Conservation (phyloP, 35 echinoderm and acorn worm genomes). For the Eucidaris tribuloides region DNA sequence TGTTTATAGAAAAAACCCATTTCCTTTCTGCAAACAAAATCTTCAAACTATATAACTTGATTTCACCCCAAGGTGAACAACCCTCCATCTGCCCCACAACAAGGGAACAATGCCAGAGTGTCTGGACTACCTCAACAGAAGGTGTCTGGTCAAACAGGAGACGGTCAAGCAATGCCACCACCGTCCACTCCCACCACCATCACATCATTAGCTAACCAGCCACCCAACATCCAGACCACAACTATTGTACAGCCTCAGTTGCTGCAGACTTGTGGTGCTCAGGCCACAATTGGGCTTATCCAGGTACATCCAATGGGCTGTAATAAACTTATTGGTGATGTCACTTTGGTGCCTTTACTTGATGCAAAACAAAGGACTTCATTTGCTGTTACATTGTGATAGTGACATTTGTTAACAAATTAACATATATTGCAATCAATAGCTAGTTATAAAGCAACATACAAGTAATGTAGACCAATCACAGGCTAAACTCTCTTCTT, state of each 20-base stretch:
- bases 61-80: background rate
- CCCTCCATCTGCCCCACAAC: background rate
- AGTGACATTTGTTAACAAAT: too few species aligned
- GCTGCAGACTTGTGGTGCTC: conserved; percentile 65
- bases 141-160: background rate
- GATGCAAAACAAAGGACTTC: too few species aligned
- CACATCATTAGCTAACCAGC: background rate
- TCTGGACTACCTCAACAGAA: background rate
- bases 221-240: background rate
- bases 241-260: conserved; percentile 55
- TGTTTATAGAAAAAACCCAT: too few species aligned
- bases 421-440: too few species aligned
- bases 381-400: too few species aligned
- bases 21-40: too few species aligned
- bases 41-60: too few species aligned
- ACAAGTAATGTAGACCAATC: too few species aligned
- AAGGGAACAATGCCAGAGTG: background rate
- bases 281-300: conserved; percentile 73
- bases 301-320: conserved; percentile 19
- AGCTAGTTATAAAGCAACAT: too few species aligned
- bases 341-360: too few species aligned
- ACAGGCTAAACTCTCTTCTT: too few species aligned
- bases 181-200: background rate
- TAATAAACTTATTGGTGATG: background rate
- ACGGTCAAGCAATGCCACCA: background rate